A percentile compares a stretch with the other conserved stretches of the same genome.
phyloP scores from a whole-genome alignment of 1,140 invertebrate species.

The Campoletis sonorensis region DNA sequence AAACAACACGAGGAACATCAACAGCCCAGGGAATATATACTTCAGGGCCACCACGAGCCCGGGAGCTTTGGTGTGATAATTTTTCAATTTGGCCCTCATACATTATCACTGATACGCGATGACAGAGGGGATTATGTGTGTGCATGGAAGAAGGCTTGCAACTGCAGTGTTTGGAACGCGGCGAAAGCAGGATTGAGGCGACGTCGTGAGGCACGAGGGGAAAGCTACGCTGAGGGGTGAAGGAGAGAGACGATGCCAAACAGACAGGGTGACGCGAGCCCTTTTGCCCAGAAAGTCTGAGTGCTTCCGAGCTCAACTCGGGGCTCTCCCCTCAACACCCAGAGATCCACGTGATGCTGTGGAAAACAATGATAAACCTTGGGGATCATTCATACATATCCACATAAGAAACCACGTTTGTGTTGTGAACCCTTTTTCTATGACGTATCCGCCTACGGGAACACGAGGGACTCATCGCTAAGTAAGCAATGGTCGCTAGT shows the following conservation, averaged over 20 bases:
- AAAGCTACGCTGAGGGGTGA: background rate
- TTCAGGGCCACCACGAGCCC: constrained; percentile 33
- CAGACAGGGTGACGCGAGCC: constrained; percentile 44
- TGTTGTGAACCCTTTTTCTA: background rate
- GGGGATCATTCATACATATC: background rate
- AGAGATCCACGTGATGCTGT: constrained; percentile 16
- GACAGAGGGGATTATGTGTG: constrained; percentile 10
- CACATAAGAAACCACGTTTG: constrained; percentile 5
- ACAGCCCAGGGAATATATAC: background rate
- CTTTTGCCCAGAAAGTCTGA: constrained; percentile 69
- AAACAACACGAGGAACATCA: constrained; percentile 61
- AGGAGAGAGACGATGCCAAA: background rate
- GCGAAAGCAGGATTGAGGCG: no score
- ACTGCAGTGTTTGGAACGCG: background rate
- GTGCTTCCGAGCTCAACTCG: constrained; percentile 49
- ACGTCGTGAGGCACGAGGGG: background rate
- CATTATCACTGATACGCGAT: constrained; percentile 65
- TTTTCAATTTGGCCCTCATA: constrained; percentile 75
- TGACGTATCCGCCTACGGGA: constrained; percentile 58
- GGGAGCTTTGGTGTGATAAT: constrained; percentile 73
- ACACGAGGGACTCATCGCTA: constrained; percentile 64
- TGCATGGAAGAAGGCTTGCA: constrained; percentile 29
- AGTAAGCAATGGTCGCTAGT: constrained; percentile 66
- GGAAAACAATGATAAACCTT: constrained; percentile 64
- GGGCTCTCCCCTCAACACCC: background rate